Conservation (phyloP, 2,797 vertebrate genomes). For the Prionace glauca region DNA sequence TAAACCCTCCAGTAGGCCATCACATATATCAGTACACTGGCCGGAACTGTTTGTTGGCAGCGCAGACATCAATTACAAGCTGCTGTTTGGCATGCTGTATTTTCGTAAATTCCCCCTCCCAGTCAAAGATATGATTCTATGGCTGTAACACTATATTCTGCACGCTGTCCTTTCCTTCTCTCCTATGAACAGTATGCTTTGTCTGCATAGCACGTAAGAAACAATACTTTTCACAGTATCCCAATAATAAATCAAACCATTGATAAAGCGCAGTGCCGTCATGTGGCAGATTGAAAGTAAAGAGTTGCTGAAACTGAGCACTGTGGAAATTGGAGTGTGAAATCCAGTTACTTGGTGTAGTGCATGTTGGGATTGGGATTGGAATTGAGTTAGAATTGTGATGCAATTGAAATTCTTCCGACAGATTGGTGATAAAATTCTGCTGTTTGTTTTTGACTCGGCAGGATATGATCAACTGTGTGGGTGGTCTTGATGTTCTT, state of each 20-base stretch:
- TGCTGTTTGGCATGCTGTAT: background rate
- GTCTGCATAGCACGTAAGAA: too few relatives aligned
- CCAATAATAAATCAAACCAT: too few relatives aligned
- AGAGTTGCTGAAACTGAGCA: background rate
- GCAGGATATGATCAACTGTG: conserved; percentile 91
- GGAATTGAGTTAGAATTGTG: background rate
- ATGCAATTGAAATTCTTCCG: background rate
- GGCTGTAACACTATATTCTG: too few relatives aligned
- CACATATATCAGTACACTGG: background rate
- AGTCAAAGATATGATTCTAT: background rate
- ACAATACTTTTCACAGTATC: too few relatives aligned
- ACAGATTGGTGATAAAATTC: background rate
- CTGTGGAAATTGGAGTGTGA: background rate
- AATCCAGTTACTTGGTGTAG: background rate
- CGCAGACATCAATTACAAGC: background rate
- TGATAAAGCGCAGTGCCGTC: too few relatives aligned
- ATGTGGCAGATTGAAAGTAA: background rate
- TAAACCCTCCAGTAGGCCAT: background rate
- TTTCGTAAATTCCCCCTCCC: background rate
- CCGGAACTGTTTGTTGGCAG: background rate
- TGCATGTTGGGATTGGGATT: background rate
- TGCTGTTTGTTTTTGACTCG: conserved; percentile 39
- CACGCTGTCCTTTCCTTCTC: too few relatives aligned
- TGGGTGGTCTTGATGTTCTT: conserved; percentile 80
- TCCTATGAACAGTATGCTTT: too few relatives aligned